Conservation (phyloP, 2,888 invertebrate species). For the Ceraclea dissimilis region DNA sequence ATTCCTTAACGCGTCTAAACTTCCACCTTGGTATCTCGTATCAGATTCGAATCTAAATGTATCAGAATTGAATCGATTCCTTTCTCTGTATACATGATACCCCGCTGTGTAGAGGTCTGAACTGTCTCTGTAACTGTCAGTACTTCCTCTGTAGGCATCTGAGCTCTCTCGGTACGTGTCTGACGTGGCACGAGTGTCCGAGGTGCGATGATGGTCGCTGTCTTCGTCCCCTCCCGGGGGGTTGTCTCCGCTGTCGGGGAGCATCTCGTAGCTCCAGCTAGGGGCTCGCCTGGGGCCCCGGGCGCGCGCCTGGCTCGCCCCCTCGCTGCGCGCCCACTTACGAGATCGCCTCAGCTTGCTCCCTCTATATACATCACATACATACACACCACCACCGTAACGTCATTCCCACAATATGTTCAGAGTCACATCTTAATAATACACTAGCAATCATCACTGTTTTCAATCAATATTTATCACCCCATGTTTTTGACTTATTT, state of each 20-base stretch:
- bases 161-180: constrained; percentile 21
- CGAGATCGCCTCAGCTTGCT: constrained; percentile 21
- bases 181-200: constrained; percentile 27
- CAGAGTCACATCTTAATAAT: too few species aligned
- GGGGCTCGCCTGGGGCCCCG: constrained; percentile 38
- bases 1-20: constrained; percentile 2
- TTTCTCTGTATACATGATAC: neutral
- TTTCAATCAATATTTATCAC: too few species aligned
- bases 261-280: constrained; percentile 42
- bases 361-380: constrained; percentile 3
- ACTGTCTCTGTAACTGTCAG: constrained; percentile 10
- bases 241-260: constrained; percentile 33
- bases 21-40: neutral
- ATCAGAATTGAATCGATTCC: neutral
- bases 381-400: neutral
- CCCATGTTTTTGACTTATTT: too few species aligned
- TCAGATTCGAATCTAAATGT: constrained; percentile 6
- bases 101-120: constrained; percentile 12
- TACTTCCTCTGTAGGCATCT: constrained; percentile 15
- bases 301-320: constrained; percentile 42
- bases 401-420: neutral
- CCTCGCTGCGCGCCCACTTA: constrained; percentile 32
- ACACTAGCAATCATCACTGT: too few species aligned
- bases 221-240: constrained; percentile 20
- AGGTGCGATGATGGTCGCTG: neutral